Evolutionary conservation across 92 coral and sea anemone genomes (phyloP), one percentile per base, ranked within the genome.

Genomic region (Pocillopora meandrina): DNA sequence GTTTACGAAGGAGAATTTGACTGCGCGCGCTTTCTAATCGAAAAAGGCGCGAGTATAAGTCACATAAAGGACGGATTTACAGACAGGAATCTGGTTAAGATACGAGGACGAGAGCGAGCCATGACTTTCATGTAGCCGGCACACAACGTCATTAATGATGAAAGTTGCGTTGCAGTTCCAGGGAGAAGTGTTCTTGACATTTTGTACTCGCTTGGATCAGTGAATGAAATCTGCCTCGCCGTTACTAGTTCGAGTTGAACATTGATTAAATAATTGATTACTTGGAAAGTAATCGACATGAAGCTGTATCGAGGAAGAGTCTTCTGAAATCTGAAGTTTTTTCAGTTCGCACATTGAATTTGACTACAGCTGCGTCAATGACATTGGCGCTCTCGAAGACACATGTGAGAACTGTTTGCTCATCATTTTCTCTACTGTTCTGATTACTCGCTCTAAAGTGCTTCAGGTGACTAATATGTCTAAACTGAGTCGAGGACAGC

Each of bases 1-100:
- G 99, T 97, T 5, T 71, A 77, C n/a, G 99, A 95, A 75, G 99
- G 99, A 1, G 95, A 97, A 35, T 97, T 92, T 76, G 99, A 97
- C 77, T 95, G 99, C 65, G 99, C 99, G 31, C 85, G 85, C 17
- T 84, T 78, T 82, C 76, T 97, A 42, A 97, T 97, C 21, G 77
- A 92, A 58, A 87, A 87, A 16, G 99, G 99, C 12, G 99, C 99
- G 42, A 88, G 87, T 74, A 92, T 95, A 18, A 93, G 66, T 12
- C 88, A 89, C 69, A 97, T 97, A 42, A 92, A 93, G 1, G 90
- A 97, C 61, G 99, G 99, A 0, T 95, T 89, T 68, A 78, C 91
- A 5, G 97, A 95, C 61, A 83, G 49, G 67, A 86, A 73, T 12
- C 65, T 90, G 67, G 49, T 81, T 4, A 71, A 62, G 36, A 26